A percentile compares a stretch with the other conserved stretches of the same genome.
Conservation (phyloP, 2,113 vertebrate species). For the Rhynchomys soricoides region DNA sequence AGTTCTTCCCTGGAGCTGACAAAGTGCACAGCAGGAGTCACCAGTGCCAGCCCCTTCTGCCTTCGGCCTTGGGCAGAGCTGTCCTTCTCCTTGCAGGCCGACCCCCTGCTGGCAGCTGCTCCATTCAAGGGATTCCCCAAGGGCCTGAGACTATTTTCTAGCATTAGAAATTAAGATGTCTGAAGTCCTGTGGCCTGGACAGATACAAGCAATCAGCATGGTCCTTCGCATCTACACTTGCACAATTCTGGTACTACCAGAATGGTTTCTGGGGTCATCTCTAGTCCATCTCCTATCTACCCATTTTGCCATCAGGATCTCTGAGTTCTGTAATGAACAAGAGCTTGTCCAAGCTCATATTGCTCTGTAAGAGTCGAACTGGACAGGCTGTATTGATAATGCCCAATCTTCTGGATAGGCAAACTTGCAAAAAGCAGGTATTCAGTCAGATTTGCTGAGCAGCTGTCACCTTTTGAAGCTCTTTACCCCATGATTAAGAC, state of each 20-base stretch:
- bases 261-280: too few species aligned
- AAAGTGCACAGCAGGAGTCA: too few species aligned
- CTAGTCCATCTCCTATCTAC: not conserved
- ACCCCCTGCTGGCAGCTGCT: not conserved
- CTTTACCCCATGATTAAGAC: not conserved
- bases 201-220: rapidly evolving
- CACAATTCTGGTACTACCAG: rapidly evolving
- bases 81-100: not conserved
- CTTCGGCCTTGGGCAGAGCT: not conserved
- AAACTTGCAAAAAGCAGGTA: not conserved
- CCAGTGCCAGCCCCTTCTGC: not conserved
- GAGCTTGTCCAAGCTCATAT: not conserved
- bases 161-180: not conserved
- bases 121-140: not conserved
- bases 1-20: not conserved
- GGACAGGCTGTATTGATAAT: rapidly evolving
- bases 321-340: not conserved
- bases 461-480: not conserved
- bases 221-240: not conserved
- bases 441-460: rapidly evolving
- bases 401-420: not conserved
- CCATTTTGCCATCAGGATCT: not conserved
- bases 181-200: not conserved
- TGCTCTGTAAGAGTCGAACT: not conserved
- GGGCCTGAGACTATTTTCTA: not conserved